Evolutionary conservation across 2,888 invertebrate genomes (phyloP).

Genomic region (Hetaerina titia): DNA sequence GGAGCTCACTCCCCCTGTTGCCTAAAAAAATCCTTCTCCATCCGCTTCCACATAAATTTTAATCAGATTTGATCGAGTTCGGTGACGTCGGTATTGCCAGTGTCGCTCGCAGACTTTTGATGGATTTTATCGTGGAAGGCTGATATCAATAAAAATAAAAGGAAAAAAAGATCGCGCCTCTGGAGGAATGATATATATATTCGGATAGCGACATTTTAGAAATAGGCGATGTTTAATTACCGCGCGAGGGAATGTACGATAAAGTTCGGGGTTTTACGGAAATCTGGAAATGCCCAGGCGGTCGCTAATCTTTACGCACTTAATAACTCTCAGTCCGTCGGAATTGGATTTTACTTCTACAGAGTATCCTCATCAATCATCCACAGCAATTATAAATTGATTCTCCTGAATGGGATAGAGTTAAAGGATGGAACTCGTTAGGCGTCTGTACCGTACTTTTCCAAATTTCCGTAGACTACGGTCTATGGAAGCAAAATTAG

Average conservation of each 20-base stretch:
- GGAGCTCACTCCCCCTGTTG: background rate
- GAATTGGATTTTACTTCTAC: background rate
- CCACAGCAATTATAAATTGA: background rate
- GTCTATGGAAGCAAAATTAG: background rate
- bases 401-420: background rate
- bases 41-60: background rate
- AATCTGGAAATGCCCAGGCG: background rate
- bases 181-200: background rate
- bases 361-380: background rate
- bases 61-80: background rate
- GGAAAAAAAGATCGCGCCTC: background rate
- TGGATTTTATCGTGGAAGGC: constrained; percentile 11
- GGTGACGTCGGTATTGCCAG: background rate
- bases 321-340: background rate
- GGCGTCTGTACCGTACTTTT: background rate
- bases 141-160: background rate
- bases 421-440: background rate
- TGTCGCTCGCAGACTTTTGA: background rate
- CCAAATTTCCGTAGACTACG: background rate
- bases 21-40: background rate
- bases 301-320: constrained; percentile 15
- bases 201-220: constrained; percentile 2
- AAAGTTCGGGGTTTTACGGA: constrained; percentile 7
- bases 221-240: constrained; percentile 8
- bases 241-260: background rate